Conservation (phyloP, 2,888 invertebrate species). For the Cynaeus angustus region DNA sequence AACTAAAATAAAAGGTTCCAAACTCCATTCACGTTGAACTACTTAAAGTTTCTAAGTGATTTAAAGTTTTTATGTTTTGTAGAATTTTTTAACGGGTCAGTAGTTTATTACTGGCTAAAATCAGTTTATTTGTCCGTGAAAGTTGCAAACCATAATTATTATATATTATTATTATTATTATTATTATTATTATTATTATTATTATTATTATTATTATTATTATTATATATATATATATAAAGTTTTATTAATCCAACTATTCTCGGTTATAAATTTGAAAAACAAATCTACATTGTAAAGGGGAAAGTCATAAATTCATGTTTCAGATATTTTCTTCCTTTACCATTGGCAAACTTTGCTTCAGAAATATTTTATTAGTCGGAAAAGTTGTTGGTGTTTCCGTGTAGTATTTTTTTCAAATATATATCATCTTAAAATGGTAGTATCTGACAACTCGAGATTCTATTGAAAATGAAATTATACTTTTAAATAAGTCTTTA, state of each 20-base stretch:
- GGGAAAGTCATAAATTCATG: constrained; percentile 24
- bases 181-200: no score
- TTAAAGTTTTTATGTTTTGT: constrained; percentile 11
- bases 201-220: no score
- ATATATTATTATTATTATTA: no score
- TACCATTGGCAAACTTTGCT: background rate
- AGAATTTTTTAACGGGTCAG: background rate
- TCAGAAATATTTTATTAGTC: constrained; percentile 20
- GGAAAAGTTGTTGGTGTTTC: constrained; percentile 6
- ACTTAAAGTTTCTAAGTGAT: constrained; percentile 1
- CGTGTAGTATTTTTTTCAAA: constrained; percentile 3
- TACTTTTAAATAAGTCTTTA: constrained; percentile 27
- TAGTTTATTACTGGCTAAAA: background rate
- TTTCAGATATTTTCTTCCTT: constrained; percentile 6
- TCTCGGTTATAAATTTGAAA: background rate
- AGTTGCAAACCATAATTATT: background rate
- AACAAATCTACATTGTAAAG: background rate
- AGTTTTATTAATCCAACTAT: background rate
- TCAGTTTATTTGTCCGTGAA: no score
- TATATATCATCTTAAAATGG: constrained; percentile 15
- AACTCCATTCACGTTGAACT: no score
- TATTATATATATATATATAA: no score
- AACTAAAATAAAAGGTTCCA: no score
- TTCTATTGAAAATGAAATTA: constrained; percentile 22
- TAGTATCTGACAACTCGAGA: background rate